A percentile compares a stretch with the other conserved stretches of the same genome.
Conservation (phyloP, 2,113 vertebrate species). For the Clarias gariepinus region DNA sequence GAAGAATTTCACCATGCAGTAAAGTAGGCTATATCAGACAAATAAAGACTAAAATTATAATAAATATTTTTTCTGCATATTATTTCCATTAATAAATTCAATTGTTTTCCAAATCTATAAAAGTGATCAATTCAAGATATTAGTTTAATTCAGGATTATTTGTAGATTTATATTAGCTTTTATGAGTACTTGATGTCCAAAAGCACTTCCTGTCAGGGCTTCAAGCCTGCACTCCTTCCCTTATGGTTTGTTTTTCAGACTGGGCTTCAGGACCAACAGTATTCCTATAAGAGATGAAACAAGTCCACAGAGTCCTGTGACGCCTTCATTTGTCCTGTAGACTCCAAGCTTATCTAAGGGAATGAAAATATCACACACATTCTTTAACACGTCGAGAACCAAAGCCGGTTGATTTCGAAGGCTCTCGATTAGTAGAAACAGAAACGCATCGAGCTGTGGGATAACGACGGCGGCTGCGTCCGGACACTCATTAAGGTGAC, state of each 20-base stretch:
- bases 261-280: conserved; percentile 76
- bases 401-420: conserved; percentile 80
- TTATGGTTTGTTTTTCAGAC: conserved; percentile 77
- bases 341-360: conserved; percentile 84
- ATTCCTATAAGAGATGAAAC: conserved; percentile 92
- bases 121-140: background rate
- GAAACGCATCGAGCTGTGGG: conserved; percentile 72
- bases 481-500: conserved; percentile 55
- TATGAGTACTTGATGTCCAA: background rate
- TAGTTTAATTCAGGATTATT: background rate
- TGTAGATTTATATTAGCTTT: background rate
- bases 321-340: conserved; percentile 78
- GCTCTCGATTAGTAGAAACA: conserved; percentile 71
- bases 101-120: background rate
- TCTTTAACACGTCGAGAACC: conserved; percentile 85
- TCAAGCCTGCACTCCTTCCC: background rate
- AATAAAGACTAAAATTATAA: no score
- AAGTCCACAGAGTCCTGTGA: conserved; percentile 85
- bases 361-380: conserved; percentile 86
- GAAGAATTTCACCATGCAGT: no score
- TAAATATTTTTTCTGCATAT: background rate
- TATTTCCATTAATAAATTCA: background rate
- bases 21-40: no score
- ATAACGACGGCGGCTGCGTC: conserved; percentile 60
- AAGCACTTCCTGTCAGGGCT: background rate